Evolutionary conservation across 2,113 vertebrate species (phyloP).

Genomic region (Petaurus breviceps): DNA sequence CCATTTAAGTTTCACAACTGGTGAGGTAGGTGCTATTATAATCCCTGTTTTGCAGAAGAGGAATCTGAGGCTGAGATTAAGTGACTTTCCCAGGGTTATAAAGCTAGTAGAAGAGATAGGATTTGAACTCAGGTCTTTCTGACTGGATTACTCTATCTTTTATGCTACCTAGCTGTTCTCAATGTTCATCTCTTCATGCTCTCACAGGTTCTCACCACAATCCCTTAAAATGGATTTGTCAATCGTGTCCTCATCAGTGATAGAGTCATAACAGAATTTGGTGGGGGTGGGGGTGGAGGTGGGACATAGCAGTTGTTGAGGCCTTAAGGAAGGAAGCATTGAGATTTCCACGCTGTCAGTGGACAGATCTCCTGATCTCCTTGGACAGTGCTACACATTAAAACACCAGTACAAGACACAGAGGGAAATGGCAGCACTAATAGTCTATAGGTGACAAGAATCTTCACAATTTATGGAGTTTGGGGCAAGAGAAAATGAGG

Average conservation of each 20-base stretch:
- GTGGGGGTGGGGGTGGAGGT: too few species aligned
- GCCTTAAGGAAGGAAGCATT: neutral
- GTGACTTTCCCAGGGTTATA: neutral
- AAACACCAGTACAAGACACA: neutral
- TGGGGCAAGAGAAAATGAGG: too few species aligned
- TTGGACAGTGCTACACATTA: neutral
- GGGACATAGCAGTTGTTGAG: neutral
- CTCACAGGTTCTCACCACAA: neutral
- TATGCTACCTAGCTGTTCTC: neutral
- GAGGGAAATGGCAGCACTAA: neutral
- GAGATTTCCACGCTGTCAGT: neutral
- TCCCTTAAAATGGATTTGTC: neutral
- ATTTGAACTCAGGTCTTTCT: neutral
- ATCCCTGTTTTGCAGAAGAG: neutral
- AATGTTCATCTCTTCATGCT: neutral
- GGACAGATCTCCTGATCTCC: neutral
- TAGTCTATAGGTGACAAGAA: neutral
- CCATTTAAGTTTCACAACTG: neutral
- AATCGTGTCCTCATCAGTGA: neutral
- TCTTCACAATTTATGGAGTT: neutral
- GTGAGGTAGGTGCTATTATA: neutral
- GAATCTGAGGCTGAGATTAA: neutral
- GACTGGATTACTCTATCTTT: neutral
- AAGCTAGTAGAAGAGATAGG: neutral
- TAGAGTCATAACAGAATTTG: neutral